These are phyloP conservation scores for Cairina moschata DNA, from an alignment of 2,113 vertebrate species.

Conservation along the genomic window DNA sequence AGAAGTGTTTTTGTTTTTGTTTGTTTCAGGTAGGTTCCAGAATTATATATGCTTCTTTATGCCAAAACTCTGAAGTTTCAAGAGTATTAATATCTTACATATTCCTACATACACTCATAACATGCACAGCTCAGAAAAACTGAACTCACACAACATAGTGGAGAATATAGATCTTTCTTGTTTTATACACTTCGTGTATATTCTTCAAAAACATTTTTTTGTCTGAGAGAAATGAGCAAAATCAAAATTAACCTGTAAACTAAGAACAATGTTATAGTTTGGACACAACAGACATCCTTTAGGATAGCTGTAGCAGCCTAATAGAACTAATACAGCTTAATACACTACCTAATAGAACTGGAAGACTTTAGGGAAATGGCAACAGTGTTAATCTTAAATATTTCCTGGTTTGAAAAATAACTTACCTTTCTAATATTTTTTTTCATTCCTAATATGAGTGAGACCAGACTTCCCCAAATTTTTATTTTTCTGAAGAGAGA, in stretches of 20 bases:
- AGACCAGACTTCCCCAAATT: background rate
- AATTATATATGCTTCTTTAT: background rate
- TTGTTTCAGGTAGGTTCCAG: background rate
- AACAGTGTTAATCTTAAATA: background rate
- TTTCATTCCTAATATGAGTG: background rate
- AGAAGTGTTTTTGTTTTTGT: background rate
- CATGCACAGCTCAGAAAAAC: background rate
- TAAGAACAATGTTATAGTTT: background rate
- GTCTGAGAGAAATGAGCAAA: background rate
- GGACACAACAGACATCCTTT: background rate
- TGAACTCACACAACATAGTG: accelerated
- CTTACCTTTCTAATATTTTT: background rate
- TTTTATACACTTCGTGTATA: background rate
- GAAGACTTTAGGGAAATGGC: background rate
- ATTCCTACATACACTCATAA: background rate
- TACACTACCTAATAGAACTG: background rate
- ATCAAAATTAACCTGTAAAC: background rate
- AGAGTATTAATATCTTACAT: background rate
- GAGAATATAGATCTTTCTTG: background rate
- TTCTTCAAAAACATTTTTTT: background rate
- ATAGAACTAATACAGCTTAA: too few relatives aligned
- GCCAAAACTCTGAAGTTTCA: background rate
- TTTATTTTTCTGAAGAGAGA: background rate
- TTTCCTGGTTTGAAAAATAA: background rate
- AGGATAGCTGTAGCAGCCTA: background rate